Evolutionary conservation across 2,888 invertebrate species (phyloP).

Genomic region (Sesia apiformis): DNA sequence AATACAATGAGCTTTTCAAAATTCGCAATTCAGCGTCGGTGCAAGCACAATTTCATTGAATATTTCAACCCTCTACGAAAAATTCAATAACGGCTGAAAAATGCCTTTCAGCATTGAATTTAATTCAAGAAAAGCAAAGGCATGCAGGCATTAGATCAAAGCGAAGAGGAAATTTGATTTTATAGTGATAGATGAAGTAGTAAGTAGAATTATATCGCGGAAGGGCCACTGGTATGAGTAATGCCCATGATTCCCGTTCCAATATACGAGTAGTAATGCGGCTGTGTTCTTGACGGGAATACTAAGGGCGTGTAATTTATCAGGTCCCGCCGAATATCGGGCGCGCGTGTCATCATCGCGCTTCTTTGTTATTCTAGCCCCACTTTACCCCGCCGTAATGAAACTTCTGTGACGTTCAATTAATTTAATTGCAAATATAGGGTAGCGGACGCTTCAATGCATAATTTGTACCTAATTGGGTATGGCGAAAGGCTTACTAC

Average conservation of each 20-base stretch:
- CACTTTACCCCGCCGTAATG: conserved; percentile 28
- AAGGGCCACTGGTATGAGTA: conserved; percentile 4
- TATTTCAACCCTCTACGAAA: background rate
- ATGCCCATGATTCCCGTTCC: conserved; percentile 8
- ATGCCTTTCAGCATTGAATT: no score
- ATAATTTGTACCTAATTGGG: conserved; percentile 9
- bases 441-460: conserved; percentile 6
- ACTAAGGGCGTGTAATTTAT: conserved; percentile 42
- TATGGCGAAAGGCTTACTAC: background rate
- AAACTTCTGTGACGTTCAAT: conserved; percentile 35
- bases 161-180: no score
- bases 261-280: conserved; percentile 7
- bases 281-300: conserved; percentile 19
- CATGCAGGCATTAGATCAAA: no score
- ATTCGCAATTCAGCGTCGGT: background rate
- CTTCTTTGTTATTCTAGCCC: conserved; percentile 36
- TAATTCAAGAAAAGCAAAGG: no score
- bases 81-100: no score
- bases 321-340: conserved; percentile 30
- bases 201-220: no score
- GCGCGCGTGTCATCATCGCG: conserved; percentile 25
- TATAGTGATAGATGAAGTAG: no score
- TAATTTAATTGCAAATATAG: conserved; percentile 38
- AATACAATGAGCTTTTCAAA: background rate
- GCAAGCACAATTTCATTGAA: background rate